Evolutionary conservation across 2,113 vertebrate genomes (phyloP).

Genomic region (Pitta sordida): DNA sequence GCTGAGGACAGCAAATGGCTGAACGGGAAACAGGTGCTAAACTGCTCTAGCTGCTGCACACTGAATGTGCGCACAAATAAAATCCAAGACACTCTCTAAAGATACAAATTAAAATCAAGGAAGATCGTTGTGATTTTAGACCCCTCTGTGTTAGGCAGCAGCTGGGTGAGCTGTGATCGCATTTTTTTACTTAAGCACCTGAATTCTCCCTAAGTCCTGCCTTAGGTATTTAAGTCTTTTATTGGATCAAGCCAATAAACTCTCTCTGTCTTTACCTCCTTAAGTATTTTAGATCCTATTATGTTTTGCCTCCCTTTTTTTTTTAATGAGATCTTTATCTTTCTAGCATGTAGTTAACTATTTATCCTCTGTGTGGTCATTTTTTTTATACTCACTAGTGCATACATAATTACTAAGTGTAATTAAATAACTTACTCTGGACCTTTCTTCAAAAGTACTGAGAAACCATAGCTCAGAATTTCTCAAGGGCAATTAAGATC

Average conservation of each 20-base stretch:
- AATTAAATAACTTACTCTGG: background rate
- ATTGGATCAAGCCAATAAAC: constrained; percentile 16
- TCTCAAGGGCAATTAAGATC: background rate
- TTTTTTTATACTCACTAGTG: background rate
- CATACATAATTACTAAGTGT: background rate
- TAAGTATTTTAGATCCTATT: constrained; percentile 42
- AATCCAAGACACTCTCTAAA: background rate
- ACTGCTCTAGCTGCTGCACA: background rate
- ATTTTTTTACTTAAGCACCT: background rate
- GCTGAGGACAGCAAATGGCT: background rate
- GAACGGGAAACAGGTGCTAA: background rate
- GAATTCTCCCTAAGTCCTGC: constrained; percentile 13
- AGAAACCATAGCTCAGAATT: background rate
- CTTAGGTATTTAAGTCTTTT: background rate
- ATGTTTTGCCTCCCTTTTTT: constrained; percentile 13
- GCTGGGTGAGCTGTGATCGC: background rate
- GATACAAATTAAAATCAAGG: background rate
- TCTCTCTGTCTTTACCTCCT: background rate
- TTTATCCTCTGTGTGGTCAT: background rate
- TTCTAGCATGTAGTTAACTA: background rate
- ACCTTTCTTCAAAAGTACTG: background rate
- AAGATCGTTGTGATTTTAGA: background rate
- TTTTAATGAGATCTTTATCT: constrained; percentile 5
- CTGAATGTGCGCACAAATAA: background rate
- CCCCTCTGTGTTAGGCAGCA: background rate